Conservation (phyloP, 2,888 invertebrate genomes). For the Belgica antarctica region DNA sequence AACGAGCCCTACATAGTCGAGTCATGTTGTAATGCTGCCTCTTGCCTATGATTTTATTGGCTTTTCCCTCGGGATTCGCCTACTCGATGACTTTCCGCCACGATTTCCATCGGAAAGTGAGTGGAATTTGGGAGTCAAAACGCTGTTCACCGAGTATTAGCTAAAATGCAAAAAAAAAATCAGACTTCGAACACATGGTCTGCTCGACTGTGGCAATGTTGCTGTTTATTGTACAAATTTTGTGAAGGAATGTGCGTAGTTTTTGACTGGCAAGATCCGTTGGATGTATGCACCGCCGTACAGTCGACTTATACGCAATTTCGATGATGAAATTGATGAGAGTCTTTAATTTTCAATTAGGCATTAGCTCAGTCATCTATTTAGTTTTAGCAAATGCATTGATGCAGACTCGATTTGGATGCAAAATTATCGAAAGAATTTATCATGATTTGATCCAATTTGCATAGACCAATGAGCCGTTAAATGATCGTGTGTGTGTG, state of each 20-base stretch:
- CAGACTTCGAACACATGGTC: slow-evolving; percentile 5
- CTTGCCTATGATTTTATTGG: slow-evolving; percentile 1
- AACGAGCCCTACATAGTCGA: not conserved
- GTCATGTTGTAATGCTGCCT: not conserved
- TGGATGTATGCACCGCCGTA: not conserved
- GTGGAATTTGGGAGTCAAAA: not conserved
- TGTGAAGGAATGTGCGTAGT: slow-evolving; percentile 17
- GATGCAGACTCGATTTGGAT: no score
- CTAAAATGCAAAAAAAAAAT: slow-evolving; percentile 16
- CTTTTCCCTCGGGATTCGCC: not conserved
- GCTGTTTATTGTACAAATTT: not conserved
- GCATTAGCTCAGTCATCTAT: slow-evolving; percentile 7
- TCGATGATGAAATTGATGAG: not conserved
- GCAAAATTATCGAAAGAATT: slow-evolving; percentile 9
- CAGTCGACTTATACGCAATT: no score
- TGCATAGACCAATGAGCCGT: slow-evolving; percentile 13
- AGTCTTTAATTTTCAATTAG: slow-evolving; percentile 13
- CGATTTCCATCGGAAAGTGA: not conserved
- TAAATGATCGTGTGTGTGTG: slow-evolving; percentile 11
- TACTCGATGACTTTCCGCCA: no score
- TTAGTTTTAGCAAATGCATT: not conserved
- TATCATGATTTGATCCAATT: slow-evolving; percentile 10
- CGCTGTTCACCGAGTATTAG: slow-evolving; percentile 6
- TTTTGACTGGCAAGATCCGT: not conserved
- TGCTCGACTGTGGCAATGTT: not conserved